These are phyloP conservation scores for Onchidella celtica DNA, from an alignment of 2,888 invertebrate genomes.

Conservation along the genomic window DNA sequence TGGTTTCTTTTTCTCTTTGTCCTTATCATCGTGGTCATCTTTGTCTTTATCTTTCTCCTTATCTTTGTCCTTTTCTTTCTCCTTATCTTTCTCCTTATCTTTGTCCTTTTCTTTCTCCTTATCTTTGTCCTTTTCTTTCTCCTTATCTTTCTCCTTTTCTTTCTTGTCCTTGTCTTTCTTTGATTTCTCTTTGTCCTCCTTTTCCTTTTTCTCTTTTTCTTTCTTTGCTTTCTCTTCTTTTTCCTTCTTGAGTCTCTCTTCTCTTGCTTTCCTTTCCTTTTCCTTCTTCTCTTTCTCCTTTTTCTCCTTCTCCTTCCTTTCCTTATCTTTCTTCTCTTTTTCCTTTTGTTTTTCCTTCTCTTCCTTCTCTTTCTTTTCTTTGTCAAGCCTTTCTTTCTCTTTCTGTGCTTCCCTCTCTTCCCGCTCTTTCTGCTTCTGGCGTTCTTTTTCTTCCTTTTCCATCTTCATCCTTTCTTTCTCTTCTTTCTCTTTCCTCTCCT, in stretches of 20 bases:
- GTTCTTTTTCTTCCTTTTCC: conserved; percentile 26
- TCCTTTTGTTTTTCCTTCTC: conserved; percentile 53
- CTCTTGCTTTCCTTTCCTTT: conserved; percentile 54
- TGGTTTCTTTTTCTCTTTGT: conserved; percentile 52
- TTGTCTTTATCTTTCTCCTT: conserved; percentile 51
- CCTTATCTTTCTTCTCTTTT: conserved; percentile 48
- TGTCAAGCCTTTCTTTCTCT: conserved; percentile 49
- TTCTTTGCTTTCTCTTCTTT: conserved; percentile 61
- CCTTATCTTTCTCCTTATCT: conserved; percentile 53
- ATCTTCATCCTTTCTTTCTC: conserved; percentile 33
- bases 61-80: conserved; percentile 48
- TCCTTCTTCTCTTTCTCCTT: conserved; percentile 55
- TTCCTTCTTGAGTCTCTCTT: conserved; percentile 56
- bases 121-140: conserved; percentile 26
- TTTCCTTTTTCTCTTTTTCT: conserved; percentile 57
- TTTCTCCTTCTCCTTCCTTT: conserved; percentile 30
- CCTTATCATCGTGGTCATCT: conserved; percentile 59
- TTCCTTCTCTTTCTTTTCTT: conserved; percentile 52
- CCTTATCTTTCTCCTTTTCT: conserved; percentile 24
- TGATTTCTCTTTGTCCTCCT: conserved; percentile 53
- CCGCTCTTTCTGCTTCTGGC: conserved; percentile 37
- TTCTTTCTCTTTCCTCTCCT: conserved; percentile 40
- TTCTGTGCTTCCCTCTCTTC: conserved; percentile 28
- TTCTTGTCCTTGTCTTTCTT: conserved; percentile 41
- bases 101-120: conserved; percentile 56